A percentile compares a stretch with the other conserved stretches of the same genome.
Conservation (phyloP, 2,113 vertebrate genomes). For the Nesospiza acunhae region DNA sequence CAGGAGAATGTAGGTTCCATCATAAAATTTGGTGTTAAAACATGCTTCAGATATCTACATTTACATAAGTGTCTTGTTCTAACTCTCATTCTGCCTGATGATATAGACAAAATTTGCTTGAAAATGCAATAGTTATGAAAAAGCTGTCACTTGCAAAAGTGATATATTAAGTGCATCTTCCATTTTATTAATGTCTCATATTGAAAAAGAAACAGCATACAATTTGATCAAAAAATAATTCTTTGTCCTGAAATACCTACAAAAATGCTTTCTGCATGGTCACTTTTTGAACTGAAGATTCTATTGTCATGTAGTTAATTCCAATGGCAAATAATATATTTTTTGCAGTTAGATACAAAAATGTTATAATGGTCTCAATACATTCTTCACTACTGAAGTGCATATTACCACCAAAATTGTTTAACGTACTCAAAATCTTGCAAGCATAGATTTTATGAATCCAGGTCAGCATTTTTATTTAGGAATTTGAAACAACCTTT, state of each 20-base stretch:
- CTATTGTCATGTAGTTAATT: not conserved
- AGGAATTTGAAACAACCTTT: not conserved
- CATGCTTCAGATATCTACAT: not conserved
- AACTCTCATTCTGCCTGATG: not conserved
- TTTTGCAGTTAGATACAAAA: not conserved
- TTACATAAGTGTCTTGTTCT: not conserved
- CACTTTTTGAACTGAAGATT: not conserved
- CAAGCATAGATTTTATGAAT: not conserved
- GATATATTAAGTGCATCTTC: not conserved
- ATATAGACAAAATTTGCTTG: not conserved
- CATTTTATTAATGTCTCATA: not conserved
- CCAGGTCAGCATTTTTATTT: not conserved
- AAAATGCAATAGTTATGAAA: not conserved
- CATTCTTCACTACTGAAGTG: not conserved
- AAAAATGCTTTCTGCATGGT: not conserved
- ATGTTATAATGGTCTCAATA: not conserved
- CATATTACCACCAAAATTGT: not conserved
- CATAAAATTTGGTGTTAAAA: not conserved
- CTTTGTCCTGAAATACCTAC: not conserved
- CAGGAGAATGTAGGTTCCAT: not conserved
- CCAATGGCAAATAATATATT: not conserved
- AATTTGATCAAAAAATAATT: not conserved
- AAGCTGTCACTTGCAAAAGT: not conserved
- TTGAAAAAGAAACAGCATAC: not conserved
- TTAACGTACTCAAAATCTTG: not conserved